Percentiles rank a stretch among this genome's conserved stretches.
These are phyloP conservation scores for Thalassaphorura encarpata DNA, from an alignment of 1,140 invertebrate genomes.

Conservation along the genomic window DNA sequence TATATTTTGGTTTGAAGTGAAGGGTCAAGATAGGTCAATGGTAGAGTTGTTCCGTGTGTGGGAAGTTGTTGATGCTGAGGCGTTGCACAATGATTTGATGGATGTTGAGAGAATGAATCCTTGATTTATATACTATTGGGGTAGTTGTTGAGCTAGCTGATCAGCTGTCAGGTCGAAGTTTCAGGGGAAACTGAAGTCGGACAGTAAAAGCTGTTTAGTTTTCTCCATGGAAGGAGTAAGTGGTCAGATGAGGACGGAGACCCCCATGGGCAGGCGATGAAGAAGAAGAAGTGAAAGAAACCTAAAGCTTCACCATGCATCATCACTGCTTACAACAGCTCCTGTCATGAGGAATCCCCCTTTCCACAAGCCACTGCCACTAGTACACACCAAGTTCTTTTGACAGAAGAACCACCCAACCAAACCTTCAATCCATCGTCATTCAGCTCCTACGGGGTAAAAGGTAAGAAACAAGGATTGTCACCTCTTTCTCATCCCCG, in stretches of 20 bases:
- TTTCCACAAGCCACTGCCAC: not conserved
- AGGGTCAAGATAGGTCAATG: not conserved
- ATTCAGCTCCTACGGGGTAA: too few relatives aligned
- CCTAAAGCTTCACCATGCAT: not conserved
- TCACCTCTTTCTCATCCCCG: too few relatives aligned
- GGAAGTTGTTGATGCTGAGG: not conserved
- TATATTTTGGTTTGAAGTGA: not conserved
- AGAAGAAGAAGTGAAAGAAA: not conserved
- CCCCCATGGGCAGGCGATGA: not conserved
- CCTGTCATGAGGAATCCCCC: not conserved
- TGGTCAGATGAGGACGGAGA: not conserved
- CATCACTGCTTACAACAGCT: too few relatives aligned
- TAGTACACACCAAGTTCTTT: too few relatives aligned
- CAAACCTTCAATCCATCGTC: too few relatives aligned
- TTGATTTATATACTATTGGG: not conserved
- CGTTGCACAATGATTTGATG: not conserved
- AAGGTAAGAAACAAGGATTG: too few relatives aligned
- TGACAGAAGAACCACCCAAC: too few relatives aligned
- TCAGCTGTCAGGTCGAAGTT: conserved; percentile 7
- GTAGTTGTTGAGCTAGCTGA: not conserved
- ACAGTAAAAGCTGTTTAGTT: conserved; percentile 28
- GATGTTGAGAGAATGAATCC: not conserved
- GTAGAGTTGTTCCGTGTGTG: not conserved
- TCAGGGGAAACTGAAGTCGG: conserved; percentile 25
- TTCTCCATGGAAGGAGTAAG: conserved; percentile 16